Evolutionary conservation across 2,888 invertebrate species (phyloP).

Genomic region (Nomada goodeniana): DNA sequence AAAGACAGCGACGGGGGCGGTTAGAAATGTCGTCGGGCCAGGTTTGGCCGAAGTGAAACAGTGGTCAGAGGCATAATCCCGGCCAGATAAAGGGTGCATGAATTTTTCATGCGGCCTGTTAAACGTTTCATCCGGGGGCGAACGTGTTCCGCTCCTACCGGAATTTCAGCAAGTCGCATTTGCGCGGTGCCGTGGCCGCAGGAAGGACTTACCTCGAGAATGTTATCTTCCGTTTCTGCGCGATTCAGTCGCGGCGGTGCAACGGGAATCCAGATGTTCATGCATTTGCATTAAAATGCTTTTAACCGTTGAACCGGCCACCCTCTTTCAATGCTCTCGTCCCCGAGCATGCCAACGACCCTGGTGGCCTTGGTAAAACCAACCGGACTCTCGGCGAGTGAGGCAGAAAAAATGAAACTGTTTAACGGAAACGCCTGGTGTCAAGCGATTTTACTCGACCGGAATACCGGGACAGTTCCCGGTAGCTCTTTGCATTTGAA

Average conservation of each 20-base stretch:
- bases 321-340: conserved; percentile 37
- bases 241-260: conserved; percentile 36
- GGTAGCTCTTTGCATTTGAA: neutral
- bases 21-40: neutral
- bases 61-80: conserved; percentile 43
- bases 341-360: conserved; percentile 15
- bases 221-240: conserved; percentile 58
- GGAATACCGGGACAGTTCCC: neutral
- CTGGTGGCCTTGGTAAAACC: neutral
- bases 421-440: neutral
- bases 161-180: conserved; percentile 47
- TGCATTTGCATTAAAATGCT: conserved; percentile 69
- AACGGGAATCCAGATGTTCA: conserved; percentile 55
- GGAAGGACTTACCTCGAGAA: conserved; percentile 54
- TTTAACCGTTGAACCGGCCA: conserved; percentile 34
- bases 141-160: conserved; percentile 1
- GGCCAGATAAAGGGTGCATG: conserved; percentile 34
- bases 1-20: neutral
- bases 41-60: neutral
- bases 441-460: neutral
- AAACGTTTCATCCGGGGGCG: conserved; percentile 39
- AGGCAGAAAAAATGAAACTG: neutral
- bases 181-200: conserved; percentile 11
- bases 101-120: conserved; percentile 54
- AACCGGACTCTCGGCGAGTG: neutral